Base-by-base conservation (phyloP, 1,140 invertebrate species). In the Drosophila funebris region DNA sequence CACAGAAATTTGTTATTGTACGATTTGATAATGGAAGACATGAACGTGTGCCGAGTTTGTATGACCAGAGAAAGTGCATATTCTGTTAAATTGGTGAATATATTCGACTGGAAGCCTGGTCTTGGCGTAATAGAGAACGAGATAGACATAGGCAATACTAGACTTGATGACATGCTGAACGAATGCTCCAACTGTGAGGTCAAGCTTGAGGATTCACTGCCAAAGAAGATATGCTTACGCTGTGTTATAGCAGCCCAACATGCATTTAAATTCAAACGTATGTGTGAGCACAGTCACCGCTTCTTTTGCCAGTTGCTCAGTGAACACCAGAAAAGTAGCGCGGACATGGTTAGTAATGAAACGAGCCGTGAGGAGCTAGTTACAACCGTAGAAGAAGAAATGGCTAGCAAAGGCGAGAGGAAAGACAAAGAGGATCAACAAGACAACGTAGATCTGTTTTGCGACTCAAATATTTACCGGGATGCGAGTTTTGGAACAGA, bases 221-320 rank as follows among this genome's bases (percentile, higher is more conserved):
- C 29, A 33, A 52, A 52, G 16, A 46, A 52, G 14, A 52, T 33
- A 22, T 37, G 52, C 1, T 13, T 54, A 7, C 29, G 37, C 27
- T 44, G 56, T 16, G 16, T 33, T 14, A 44, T 44, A 20, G 27
- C 24, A 37, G 37, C 41, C 1, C 41, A 46, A 22, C 27, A 46
- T 7, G 57, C 57, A 13, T 46, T 60, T 14, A 46, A 46, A 14
- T 60, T 60, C 2, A 60, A 46, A 18, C 43, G 41, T 0, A 27
- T 43, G 9, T 57, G 36, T n/a, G 22, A 41, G n/a, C 36, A 57
- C 13, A 57, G 8, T 41, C 22, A 56, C 33, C 53, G 22, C 11
- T 31, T 31, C 33, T 39, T 54, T 37, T 24, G 33, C 16, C 16
- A 54, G 11, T 13, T 29, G 14, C 31, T 53, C 13, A 53, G 11